phyloP scores from a whole-genome alignment of 2,797 vertebrate species.

The Ctenopoma kingsleyae region DNA sequence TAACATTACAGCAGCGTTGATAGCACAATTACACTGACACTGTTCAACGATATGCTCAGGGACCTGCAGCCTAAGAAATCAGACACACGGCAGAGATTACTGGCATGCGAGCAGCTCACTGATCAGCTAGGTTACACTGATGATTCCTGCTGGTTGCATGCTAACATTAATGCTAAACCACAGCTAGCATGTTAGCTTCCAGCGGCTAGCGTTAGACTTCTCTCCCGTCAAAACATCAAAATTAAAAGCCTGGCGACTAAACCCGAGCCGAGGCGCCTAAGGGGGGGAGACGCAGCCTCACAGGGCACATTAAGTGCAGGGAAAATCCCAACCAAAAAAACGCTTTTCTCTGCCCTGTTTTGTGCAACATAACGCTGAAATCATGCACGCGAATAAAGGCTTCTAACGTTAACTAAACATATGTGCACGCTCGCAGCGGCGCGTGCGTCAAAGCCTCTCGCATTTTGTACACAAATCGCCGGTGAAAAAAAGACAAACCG shows the following conservation, averaged over 20 bases:
- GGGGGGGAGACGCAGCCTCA: neutral
- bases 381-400: slow-evolving; percentile 66
- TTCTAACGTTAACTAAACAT: slow-evolving; percentile 56
- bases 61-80: neutral
- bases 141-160: slow-evolving; percentile 49
- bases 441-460: slow-evolving; percentile 53
- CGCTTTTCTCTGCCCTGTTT: slow-evolving; percentile 19
- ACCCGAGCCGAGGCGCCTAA: neutral
- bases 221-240: slow-evolving; percentile 52
- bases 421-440: slow-evolving; percentile 56
- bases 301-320: neutral
- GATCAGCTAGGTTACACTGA: slow-evolving; percentile 2
- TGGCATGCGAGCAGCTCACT: no score
- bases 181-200: slow-evolving; percentile 74
- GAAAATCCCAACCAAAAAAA: neutral
- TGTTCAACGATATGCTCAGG: neutral
- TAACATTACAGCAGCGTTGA: neutral
- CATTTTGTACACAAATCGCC: slow-evolving; percentile 33
- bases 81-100: neutral
- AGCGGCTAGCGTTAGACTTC: slow-evolving; percentile 59
- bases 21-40: neutral
- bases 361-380: slow-evolving; percentile 46
- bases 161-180: slow-evolving; percentile 68
- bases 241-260: slow-evolving; percentile 5
- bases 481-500: neutral